Conservation (phyloP, 1,140 invertebrate species). For the Drosophila neocordata region DNA sequence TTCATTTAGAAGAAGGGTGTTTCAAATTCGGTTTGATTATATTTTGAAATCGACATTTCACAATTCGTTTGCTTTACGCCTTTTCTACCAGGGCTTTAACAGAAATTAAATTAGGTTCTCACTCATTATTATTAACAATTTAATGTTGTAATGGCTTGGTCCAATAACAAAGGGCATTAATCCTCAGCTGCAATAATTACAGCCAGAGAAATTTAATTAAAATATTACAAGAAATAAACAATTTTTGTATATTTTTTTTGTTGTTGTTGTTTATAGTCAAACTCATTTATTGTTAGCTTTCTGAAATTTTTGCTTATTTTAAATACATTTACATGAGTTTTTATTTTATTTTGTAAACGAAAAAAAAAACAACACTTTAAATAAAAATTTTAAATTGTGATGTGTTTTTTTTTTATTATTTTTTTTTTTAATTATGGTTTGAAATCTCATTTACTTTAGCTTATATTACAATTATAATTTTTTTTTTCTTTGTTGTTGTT, state of each 20-base stretch:
- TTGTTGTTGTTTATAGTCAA: constrained; percentile 11
- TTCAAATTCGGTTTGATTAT: neutral
- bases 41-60: constrained; percentile 25
- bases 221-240: constrained; percentile 22
- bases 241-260: neutral
- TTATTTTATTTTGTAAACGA: constrained; percentile 14
- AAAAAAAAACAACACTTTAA: constrained; percentile 3
- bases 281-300: constrained; percentile 43
- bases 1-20: neutral
- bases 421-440: neutral
- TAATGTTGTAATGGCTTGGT: constrained; percentile 48
- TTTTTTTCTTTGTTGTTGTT: neutral
- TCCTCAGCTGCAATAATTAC: constrained; percentile 45
- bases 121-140: constrained; percentile 40
- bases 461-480: constrained; percentile 14
- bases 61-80: constrained; percentile 24
- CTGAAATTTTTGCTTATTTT: constrained; percentile 29
- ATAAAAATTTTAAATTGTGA: neutral
- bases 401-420: neutral
- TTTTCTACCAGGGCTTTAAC: constrained; percentile 27
- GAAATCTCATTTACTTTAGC: constrained; percentile 1
- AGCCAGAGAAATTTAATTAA: constrained; percentile 57
- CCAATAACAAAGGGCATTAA: constrained; percentile 25
- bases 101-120: constrained; percentile 52
- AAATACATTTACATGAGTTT: constrained; percentile 34